Conservation (phyloP, 2,113 vertebrate species). For the Passer domesticus region DNA sequence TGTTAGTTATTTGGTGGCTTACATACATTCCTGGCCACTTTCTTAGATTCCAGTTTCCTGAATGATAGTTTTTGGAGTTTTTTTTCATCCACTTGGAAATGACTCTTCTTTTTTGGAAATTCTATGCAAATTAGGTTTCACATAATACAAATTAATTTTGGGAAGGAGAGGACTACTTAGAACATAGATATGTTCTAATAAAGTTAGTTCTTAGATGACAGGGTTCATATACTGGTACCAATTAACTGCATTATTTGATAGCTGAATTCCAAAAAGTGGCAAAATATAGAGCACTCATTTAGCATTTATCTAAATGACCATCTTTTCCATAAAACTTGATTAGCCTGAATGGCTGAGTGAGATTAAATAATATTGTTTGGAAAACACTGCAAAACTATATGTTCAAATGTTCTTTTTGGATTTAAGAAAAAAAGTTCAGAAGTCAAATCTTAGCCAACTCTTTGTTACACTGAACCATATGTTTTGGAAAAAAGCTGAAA, state of each 20-base stretch:
- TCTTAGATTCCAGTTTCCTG: background rate
- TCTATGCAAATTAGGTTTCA: background rate
- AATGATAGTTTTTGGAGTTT: background rate
- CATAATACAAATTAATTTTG: background rate
- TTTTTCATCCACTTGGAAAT: background rate
- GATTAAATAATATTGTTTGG: background rate
- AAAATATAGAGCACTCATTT: background rate
- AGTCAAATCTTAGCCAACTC: background rate
- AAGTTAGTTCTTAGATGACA: background rate
- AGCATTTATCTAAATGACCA: background rate
- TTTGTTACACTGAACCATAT: background rate
- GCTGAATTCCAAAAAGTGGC: background rate
- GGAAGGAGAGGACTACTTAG: background rate
- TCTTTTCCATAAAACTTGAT: background rate
- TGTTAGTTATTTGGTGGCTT: background rate
- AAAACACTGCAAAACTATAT: background rate
- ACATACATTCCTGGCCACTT: background rate
- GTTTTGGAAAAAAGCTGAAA: background rate
- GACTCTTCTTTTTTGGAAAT: background rate
- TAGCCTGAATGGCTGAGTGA: background rate
- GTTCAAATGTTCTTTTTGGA: background rate
- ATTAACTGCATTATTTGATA: background rate
- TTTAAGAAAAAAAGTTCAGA: background rate
- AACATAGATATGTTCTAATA: background rate
- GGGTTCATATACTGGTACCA: background rate